Percentiles rank a stretch among this genome's conserved stretches.
These are phyloP conservation scores for Poecilus cupreus DNA, from an alignment of 2,888 invertebrate species.

Conservation along the genomic window DNA sequence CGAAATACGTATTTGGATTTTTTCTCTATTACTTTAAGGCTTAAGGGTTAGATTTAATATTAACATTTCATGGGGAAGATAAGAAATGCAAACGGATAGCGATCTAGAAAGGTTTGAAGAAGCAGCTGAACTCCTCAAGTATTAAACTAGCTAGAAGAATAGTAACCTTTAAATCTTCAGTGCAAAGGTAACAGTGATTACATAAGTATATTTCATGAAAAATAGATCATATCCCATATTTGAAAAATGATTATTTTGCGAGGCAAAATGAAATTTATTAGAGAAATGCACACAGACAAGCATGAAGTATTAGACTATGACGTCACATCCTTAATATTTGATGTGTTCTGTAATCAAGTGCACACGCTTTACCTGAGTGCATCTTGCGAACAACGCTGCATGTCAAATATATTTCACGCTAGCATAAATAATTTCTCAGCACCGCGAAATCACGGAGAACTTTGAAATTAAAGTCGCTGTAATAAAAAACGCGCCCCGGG, in stretches of 20 bases:
- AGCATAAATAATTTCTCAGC: not conserved
- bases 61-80: no score
- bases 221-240: no score
- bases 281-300: not conserved
- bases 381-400: not conserved
- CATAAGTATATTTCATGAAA: no score
- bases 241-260: not conserved
- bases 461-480: slow-evolving; percentile 1
- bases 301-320: not conserved
- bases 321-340: not conserved
- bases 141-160: no score
- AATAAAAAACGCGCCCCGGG: slow-evolving; percentile 1
- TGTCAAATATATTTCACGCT: not conserved
- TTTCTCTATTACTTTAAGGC: no score
- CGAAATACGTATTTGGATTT: no score
- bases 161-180: no score
- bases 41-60: no score
- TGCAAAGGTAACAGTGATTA: no score
- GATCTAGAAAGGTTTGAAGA: no score
- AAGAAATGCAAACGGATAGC: no score
- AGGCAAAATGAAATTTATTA: not conserved
- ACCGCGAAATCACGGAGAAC: not conserved
- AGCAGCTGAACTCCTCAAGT: no score
- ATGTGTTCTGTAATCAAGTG: not conserved
- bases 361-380: not conserved